Percentiles rank a stretch among this genome's conserved stretches.
phyloP scores from a whole-genome alignment of 2,888 invertebrate genomes.

The Leuctra nigra region DNA sequence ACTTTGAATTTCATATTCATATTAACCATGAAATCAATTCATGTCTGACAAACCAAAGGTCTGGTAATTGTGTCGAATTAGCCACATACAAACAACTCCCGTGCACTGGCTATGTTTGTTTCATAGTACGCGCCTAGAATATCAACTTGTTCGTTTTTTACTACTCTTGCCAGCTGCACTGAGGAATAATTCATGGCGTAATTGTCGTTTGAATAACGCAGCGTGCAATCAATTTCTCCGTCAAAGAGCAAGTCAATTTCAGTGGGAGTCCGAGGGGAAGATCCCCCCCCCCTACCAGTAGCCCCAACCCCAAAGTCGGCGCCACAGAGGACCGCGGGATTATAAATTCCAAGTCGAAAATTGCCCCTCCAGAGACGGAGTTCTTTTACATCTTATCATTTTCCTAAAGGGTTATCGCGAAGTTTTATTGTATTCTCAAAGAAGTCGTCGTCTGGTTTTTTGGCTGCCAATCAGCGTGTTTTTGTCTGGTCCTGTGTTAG shows the following conservation, averaged over 20 bases:
- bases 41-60: constrained; percentile 4
- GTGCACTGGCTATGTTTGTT: background rate
- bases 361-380: background rate
- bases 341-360: too few relatives aligned
- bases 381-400: background rate
- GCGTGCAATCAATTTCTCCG: too few relatives aligned
- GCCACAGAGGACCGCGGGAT: too few relatives aligned
- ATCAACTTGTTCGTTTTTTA: too few relatives aligned
- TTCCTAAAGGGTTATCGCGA: background rate
- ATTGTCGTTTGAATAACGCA: too few relatives aligned
- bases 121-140: too few relatives aligned
- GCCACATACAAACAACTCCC: background rate
- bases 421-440: constrained; percentile 3
- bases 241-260: too few relatives aligned
- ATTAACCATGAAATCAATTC: background rate
- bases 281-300: too few relatives aligned
- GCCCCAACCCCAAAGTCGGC: too few relatives aligned
- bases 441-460: constrained; percentile 2
- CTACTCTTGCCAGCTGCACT: too few relatives aligned
- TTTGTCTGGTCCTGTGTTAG: background rate
- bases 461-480: constrained; percentile 13
- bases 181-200: too few relatives aligned
- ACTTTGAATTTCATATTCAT: constrained; percentile 21
- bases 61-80: background rate
- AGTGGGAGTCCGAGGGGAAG: too few relatives aligned